phyloP scores from a whole-genome alignment of 2,888 invertebrate genomes.

The Perdita meconis region DNA sequence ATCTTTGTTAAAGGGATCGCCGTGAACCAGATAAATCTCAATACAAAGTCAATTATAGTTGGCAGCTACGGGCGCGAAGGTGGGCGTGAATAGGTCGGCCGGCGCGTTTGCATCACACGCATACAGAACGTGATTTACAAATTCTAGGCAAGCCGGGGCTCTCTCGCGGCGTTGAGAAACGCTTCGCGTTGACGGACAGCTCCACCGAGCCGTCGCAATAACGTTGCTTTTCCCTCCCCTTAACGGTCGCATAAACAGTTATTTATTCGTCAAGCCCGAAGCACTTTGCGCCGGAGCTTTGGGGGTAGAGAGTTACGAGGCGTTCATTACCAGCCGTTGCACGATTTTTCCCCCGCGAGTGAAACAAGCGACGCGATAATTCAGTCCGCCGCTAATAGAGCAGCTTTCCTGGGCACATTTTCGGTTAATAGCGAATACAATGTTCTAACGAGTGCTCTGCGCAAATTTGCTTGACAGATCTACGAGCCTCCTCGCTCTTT shows the following conservation, averaged over 20 bases:
- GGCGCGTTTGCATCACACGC: conserved; percentile 66
- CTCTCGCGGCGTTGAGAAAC: conserved; percentile 52
- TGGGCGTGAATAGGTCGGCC: conserved; percentile 68
- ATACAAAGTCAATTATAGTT: conserved; percentile 70
- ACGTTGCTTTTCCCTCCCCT: conserved; percentile 3
- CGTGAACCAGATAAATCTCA: conserved; percentile 69
- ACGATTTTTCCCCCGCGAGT: neutral
- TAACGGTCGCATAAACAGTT: conserved; percentile 22
- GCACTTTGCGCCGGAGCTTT: conserved; percentile 10
- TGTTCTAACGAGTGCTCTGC: neutral
- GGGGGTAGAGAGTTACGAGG: conserved; percentile 16
- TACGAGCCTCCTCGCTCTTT: neutral
- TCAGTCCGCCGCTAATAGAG: neutral
- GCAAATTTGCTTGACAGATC: neutral
- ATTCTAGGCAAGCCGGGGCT: conserved; percentile 53
- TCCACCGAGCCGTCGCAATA: neutral
- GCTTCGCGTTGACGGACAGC: conserved; percentile 38
- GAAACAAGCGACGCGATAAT: conserved; percentile 1
- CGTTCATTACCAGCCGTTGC: neutral
- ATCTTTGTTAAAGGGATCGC: conserved; percentile 63
- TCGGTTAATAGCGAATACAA: neutral
- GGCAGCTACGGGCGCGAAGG: conserved; percentile 60
- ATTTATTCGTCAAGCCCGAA: conserved; percentile 32
- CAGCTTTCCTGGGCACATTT: neutral
- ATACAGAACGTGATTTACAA: conserved; percentile 65